Evolutionary conservation across 2,888 invertebrate genomes (phyloP).

Genomic region (Thereva nobilitata): DNA sequence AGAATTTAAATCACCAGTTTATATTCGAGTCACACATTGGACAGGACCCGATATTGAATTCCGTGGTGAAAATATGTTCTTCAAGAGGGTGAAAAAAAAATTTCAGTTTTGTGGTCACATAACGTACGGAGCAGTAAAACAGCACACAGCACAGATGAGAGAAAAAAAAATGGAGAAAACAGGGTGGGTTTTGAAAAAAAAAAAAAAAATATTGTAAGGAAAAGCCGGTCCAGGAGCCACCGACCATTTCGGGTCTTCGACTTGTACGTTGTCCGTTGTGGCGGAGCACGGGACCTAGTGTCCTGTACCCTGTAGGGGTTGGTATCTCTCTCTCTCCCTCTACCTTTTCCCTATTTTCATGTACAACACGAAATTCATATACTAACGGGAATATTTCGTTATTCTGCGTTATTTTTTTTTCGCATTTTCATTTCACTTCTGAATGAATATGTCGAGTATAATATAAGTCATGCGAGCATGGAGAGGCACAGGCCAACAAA

Average conservation of each 20-base stretch:
- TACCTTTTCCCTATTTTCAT: conserved; percentile 18
- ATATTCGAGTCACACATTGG: conserved; percentile 31
- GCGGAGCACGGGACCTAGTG: not conserved
- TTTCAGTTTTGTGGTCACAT: conserved; percentile 26
- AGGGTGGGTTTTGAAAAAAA: not conserved
- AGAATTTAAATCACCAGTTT: conserved; percentile 32
- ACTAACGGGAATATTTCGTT: conserved; percentile 8
- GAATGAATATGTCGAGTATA: conserved; percentile 19
- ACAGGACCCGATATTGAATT: conserved; percentile 31
- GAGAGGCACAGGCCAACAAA: not conserved
- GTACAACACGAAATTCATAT: not conserved
- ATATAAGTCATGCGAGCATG: conserved; percentile 20
- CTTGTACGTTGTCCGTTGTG: conserved; percentile 1
- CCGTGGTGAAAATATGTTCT: conserved; percentile 32
- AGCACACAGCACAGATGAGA: not conserved
- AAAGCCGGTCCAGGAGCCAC: not conserved
- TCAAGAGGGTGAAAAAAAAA: conserved; percentile 17
- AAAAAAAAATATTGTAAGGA: not conserved
- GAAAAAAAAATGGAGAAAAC: conserved; percentile 11
- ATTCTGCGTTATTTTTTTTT: conserved; percentile 1
- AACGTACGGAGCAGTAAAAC: conserved; percentile 15
- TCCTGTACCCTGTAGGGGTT: conserved; percentile 4
- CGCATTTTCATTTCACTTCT: conserved; percentile 27
- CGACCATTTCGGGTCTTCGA: not conserved
- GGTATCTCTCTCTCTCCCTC: conserved; percentile 6